Percentiles rank a stretch among this genome's conserved stretches.
Conservation (phyloP, 2,113 vertebrate genomes). For the Cryptotis parvus region DNA sequence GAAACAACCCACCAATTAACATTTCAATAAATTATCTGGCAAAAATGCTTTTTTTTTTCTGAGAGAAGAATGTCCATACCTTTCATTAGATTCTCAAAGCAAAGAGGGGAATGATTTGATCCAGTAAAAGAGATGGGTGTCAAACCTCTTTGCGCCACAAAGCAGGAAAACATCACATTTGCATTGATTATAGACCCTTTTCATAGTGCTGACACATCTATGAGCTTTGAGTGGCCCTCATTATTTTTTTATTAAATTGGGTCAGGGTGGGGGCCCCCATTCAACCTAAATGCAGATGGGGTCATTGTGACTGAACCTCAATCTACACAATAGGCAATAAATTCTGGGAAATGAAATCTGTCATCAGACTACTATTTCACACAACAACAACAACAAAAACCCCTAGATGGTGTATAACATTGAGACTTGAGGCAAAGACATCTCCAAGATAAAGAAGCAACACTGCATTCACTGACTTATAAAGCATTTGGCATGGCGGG, state of each 20-base stretch:
- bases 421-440: constrained; percentile 43
- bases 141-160: constrained; percentile 65
- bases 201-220: constrained; percentile 73
- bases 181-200: constrained; percentile 75
- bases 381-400: constrained; percentile 51
- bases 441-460: constrained; percentile 63
- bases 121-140: constrained; percentile 68
- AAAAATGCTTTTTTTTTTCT: constrained; percentile 55
- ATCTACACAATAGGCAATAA: constrained; percentile 75
- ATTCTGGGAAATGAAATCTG: constrained; percentile 77
- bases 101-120: constrained; percentile 68
- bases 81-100: constrained; percentile 77
- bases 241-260: constrained; percentile 82
- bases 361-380: constrained; percentile 70
- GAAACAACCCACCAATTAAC: constrained; percentile 68
- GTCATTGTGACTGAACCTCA: constrained; percentile 68
- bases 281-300: constrained; percentile 76
- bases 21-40: constrained; percentile 74
- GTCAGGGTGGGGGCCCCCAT: constrained; percentile 64
- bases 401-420: constrained; percentile 57
- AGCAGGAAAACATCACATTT: constrained; percentile 76
- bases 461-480: constrained; percentile 56
- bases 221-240: constrained; percentile 78
- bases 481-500: constrained; percentile 31
- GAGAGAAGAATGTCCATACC: constrained; percentile 63